These are phyloP conservation scores for Torymus aiolomorphi DNA, from an alignment of 2,888 invertebrate species.

Conservation along the genomic window DNA sequence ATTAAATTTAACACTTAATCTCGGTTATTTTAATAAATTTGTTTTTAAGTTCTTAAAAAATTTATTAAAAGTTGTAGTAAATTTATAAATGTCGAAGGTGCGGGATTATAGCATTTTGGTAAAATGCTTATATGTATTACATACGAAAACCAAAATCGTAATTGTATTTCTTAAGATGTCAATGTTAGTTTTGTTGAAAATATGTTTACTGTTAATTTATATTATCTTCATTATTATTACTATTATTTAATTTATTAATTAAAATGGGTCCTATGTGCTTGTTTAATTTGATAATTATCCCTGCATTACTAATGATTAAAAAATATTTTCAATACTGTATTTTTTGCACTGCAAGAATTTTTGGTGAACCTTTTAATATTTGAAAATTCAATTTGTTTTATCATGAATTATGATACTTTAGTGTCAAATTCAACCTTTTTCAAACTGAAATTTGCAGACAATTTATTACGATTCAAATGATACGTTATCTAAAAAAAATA, in stretches of 20 bases:
- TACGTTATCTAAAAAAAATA: conserved; percentile 7
- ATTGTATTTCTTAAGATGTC: conserved; percentile 18
- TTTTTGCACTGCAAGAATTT: conserved; percentile 43
- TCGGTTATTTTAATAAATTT: conserved; percentile 37
- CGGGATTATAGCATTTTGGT: conserved; percentile 35
- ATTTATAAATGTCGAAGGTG: conserved; percentile 18
- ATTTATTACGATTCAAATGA: background rate
- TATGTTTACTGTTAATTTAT: too few species aligned
- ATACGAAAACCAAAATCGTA: background rate
- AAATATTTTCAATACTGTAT: conserved; percentile 34
- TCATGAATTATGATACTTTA: conserved; percentile 9
- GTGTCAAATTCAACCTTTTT: conserved; percentile 1
- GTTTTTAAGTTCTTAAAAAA: conserved; percentile 28
- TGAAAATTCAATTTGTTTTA: conserved; percentile 12
- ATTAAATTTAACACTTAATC: conserved; percentile 8
- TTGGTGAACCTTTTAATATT: conserved; percentile 21
- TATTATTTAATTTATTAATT: conserved; percentile 41
- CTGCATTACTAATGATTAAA: conserved; percentile 47
- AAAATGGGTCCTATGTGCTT: conserved; percentile 46
- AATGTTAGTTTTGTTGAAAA: conserved; percentile 35
- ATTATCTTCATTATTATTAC: conserved; percentile 12
- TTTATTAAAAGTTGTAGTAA: conserved; percentile 8
- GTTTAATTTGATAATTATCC: conserved; percentile 36
- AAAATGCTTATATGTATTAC: conserved; percentile 30
- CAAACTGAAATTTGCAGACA: conserved; percentile 29